A percentile compares a stretch with the other conserved stretches of the same genome.
Evolutionary conservation across 2,888 invertebrate genomes (phyloP).

Genomic region (Tetanocera ferruginea): DNA sequence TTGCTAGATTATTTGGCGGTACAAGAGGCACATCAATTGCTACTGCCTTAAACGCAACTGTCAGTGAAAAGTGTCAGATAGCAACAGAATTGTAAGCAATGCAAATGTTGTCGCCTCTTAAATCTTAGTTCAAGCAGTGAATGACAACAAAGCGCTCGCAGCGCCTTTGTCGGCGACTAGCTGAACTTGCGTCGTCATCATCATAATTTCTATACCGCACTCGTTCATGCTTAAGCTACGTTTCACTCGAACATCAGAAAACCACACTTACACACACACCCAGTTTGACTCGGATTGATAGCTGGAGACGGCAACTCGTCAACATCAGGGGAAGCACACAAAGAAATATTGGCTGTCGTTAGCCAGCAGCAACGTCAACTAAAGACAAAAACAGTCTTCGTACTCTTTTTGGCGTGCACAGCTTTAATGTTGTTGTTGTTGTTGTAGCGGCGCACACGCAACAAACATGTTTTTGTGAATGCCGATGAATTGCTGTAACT

Average conservation of each 20-base stretch:
- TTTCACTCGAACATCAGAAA: no score
- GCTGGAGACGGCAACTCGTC: slow-evolving; percentile 47
- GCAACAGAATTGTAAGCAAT: slow-evolving; percentile 3
- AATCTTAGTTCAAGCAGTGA: slow-evolving; percentile 18
- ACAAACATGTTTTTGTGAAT: neutral
- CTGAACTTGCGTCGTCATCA: slow-evolving; percentile 45
- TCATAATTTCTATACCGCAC: neutral
- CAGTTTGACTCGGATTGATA: slow-evolving; percentile 33
- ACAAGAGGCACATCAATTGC: neutral
- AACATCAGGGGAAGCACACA: slow-evolving; percentile 34
- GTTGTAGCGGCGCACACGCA: neutral
- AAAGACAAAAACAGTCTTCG: neutral
- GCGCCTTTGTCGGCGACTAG: slow-evolving; percentile 54
- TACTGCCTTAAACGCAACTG: neutral
- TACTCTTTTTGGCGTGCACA: slow-evolving; percentile 5
- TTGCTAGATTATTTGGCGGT: no score
- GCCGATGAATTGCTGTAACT: neutral
- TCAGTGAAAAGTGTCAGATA: slow-evolving; percentile 6
- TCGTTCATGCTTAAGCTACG: neutral
- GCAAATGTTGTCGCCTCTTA: slow-evolving; percentile 20
- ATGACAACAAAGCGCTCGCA: slow-evolving; percentile 46
- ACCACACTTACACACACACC: slow-evolving; percentile 15
- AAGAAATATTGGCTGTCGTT: slow-evolving; percentile 5
- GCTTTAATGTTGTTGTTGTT: neutral
- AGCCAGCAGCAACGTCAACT: neutral